A percentile compares a stretch with the other conserved stretches of the same genome.
These are phyloP conservation scores for Mylabris phalerata DNA, from an alignment of 1,140 invertebrate genomes.

Conservation along the genomic window DNA sequence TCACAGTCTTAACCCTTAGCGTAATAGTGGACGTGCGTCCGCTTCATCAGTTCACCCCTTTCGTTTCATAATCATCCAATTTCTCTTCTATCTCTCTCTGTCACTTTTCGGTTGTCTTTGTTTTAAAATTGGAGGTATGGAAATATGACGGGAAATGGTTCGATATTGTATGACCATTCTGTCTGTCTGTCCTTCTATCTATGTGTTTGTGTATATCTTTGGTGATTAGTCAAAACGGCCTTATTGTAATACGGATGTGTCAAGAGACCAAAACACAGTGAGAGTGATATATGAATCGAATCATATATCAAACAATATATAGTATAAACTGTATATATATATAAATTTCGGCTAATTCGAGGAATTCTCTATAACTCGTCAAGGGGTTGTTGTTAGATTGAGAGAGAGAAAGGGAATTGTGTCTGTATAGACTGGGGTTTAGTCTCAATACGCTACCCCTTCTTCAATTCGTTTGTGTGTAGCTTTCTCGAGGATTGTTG, in stretches of 20 bases:
- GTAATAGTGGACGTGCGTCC: too few species aligned
- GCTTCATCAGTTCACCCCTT: too few species aligned
- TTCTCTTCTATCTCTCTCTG: too few species aligned
- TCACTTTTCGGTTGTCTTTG: too few species aligned
- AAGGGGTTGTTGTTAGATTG: background rate
- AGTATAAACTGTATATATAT: slow-evolving; percentile 9
- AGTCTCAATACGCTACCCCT: background rate
- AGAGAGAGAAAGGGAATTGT: background rate
- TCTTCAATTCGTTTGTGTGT: background rate
- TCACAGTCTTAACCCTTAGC: too few species aligned
- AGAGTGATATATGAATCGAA: slow-evolving; percentile 31
- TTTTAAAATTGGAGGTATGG: too few species aligned
- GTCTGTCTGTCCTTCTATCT: too few species aligned
- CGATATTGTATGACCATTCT: too few species aligned
- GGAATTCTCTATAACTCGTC: slow-evolving; percentile 5
- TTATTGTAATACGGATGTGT: slow-evolving; percentile 21
- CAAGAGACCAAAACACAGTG: slow-evolving; percentile 6
- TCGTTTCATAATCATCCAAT: too few species aligned
- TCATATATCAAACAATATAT: slow-evolving; percentile 32
- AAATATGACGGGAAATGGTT: too few species aligned
- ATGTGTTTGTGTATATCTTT: background rate
- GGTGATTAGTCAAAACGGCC: slow-evolving; percentile 27
- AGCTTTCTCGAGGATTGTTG: slow-evolving; percentile 8
- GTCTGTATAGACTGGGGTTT: background rate
- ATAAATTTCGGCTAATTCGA: background rate